These are phyloP conservation scores for Potamilus streckersoni DNA, from an alignment of 1,140 invertebrate species.

Conservation along the genomic window DNA sequence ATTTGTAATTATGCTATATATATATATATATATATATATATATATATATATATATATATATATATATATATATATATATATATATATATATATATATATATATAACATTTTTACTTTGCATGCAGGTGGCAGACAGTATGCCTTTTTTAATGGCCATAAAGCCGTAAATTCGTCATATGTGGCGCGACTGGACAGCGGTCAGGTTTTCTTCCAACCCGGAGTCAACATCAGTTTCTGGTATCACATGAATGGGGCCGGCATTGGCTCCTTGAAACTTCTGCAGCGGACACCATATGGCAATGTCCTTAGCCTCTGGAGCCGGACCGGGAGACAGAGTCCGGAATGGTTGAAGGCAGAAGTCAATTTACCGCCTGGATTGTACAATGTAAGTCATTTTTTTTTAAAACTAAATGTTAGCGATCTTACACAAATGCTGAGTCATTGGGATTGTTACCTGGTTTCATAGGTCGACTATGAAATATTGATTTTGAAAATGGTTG, in stretches of 20 bases:
- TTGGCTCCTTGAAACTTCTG: slow-evolving; percentile 20
- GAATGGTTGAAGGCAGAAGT: neutral
- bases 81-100: no score
- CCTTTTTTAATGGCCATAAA: neutral
- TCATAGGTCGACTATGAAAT: no score
- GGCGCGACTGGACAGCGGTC: neutral
- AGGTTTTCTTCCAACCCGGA: neutral
- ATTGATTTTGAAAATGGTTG: no score
- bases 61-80: no score
- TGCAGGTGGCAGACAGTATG: neutral
- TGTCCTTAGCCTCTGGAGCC: neutral
- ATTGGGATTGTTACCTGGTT: no score
- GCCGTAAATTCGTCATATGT: neutral
- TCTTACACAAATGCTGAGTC: no score
- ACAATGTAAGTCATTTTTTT: neutral
- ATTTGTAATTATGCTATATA: no score
- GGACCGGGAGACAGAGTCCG: neutral
- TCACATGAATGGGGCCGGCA: slow-evolving; percentile 24
- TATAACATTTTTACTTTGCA: no score
- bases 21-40: no score
- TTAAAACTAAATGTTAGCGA: no score
- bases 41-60: no score
- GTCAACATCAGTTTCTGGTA: slow-evolving; percentile 12
- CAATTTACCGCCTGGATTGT: neutral
- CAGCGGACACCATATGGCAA: neutral